phyloP scores from a whole-genome alignment of 2,888 invertebrate species.

The Opisthograptis luteolata region DNA sequence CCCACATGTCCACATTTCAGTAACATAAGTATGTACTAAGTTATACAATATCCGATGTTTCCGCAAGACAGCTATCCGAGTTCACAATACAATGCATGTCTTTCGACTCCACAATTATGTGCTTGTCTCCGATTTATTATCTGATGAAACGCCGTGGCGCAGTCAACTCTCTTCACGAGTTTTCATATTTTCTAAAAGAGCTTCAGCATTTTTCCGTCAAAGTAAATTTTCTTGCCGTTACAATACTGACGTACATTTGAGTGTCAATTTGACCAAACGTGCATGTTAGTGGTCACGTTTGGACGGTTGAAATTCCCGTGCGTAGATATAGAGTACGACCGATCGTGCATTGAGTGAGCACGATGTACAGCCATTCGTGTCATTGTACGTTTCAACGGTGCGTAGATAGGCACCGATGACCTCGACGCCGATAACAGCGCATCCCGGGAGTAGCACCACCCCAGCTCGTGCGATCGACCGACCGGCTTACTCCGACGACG shows the following conservation, averaged over 20 bases:
- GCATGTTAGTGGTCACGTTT: slow-evolving; percentile 3
- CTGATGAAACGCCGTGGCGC: slow-evolving; percentile 20
- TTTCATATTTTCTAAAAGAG: not conserved
- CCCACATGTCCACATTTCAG: slow-evolving; percentile 17
- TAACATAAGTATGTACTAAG: not conserved
- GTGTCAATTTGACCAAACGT: slow-evolving; percentile 21
- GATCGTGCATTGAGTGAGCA: slow-evolving; percentile 1
- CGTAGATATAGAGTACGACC: not conserved
- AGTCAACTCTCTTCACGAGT: slow-evolving; percentile 15
- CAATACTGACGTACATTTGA: slow-evolving; percentile 4
- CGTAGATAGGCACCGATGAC: slow-evolving; percentile 23
- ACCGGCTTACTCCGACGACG: slow-evolving; percentile 73
- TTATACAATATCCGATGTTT: slow-evolving; percentile 5
- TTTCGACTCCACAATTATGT: slow-evolving; percentile 9
- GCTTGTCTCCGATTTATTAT: slow-evolving; percentile 13
- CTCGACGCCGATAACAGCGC: slow-evolving; percentile 52
- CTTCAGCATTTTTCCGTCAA: slow-evolving; percentile 14
- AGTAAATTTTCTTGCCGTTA: slow-evolving; percentile 4
- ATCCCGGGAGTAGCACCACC: slow-evolving; percentile 52
- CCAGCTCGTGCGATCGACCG: slow-evolving; percentile 56
- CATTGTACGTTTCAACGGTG: slow-evolving; percentile 5
- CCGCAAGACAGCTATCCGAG: slow-evolving; percentile 12
- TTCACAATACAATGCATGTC: slow-evolving; percentile 12
- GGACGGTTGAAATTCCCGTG: slow-evolving; percentile 1
- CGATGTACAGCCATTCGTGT: not conserved